phyloP scores from a whole-genome alignment of 1,140 invertebrate species.

The Ladona fulva region DNA sequence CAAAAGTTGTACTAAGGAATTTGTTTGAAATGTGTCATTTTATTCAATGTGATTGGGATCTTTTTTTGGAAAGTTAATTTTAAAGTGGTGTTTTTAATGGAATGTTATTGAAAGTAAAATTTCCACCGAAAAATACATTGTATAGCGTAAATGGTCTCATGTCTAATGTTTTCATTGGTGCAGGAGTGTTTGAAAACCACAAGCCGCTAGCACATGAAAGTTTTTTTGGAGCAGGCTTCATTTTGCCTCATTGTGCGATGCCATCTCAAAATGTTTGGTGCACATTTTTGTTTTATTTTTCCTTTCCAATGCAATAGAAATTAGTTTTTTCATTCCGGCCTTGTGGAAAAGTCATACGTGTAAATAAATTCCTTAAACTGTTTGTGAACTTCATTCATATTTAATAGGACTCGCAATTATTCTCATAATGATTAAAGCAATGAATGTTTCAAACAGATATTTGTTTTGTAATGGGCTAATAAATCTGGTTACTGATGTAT shows the following conservation, averaged over 20 bases:
- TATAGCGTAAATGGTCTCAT: not conserved
- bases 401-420: not conserved
- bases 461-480: slow-evolving; percentile 16
- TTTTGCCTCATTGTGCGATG: no score
- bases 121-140: not conserved
- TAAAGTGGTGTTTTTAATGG: not conserved
- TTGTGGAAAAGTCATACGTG: not conserved
- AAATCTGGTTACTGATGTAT: slow-evolving; percentile 15
- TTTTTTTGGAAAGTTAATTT: not conserved
- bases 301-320: no score
- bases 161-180: not conserved
- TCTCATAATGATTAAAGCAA: not conserved
- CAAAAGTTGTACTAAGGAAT: not conserved
- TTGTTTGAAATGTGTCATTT: not conserved
- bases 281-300: no score
- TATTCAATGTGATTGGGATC: not conserved
- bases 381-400: slow-evolving; percentile 1
- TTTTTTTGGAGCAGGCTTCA: no score
- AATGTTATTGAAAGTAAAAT: not conserved
- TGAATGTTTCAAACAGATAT: slow-evolving; percentile 12
- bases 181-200: not conserved
- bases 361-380: not conserved
- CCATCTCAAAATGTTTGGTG: no score
- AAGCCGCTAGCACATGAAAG: not conserved
- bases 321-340: no score